Evolutionary conservation across 2,113 vertebrate species (phyloP), one percentile per base, ranked within the genome.

Genomic region (Oxygymnocypris stewartii): DNA sequence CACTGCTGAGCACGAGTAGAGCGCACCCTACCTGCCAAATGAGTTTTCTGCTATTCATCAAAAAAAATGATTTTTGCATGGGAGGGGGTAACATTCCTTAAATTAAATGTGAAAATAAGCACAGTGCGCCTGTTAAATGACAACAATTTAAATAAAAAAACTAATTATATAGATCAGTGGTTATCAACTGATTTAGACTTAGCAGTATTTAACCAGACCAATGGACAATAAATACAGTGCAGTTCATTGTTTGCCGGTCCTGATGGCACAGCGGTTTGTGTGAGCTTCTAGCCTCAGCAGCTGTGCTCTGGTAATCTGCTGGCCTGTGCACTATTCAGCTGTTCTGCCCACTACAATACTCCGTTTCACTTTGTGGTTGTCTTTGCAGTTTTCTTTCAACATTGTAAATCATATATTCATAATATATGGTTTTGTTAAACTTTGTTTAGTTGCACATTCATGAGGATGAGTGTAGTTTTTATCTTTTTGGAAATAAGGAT

Each of bases 221-320:
- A 14, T 25, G 42, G n/a, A 42, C 42, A 47, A 28, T 76, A 49
- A 25, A 23, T 71, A 44, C 23, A 28, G 65, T 37, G 51, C 59
- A 78, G 59, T 12, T 74, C 28, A 25, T 78, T 85, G 82, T 87
- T 86, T 87, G 80, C 51, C 28, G 18, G 69, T 49, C 63, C 63
- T 63, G 76, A 81, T 63, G 76, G 44, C 76, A 71, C 85, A 86
- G 85, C 88, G 86, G 88, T 77, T 63, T 28, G 9, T 49, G 35
- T 67, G 73, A 83, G 80, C 69, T 69, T 47, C 79, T 77, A 75
- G 79, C 47, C 79, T 84, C 74, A 79, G 86, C 88, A 85, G 86
- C 86, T 86, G 86, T 85, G 79, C 65, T 88, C 75, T 63, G 57
- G 47, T 86, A 84, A 88, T 87, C 69, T 86, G 86, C 81, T 89